Base-by-base conservation (phyloP, 2,113 vertebrate genomes). In the Eptesicus fuscus region DNA sequence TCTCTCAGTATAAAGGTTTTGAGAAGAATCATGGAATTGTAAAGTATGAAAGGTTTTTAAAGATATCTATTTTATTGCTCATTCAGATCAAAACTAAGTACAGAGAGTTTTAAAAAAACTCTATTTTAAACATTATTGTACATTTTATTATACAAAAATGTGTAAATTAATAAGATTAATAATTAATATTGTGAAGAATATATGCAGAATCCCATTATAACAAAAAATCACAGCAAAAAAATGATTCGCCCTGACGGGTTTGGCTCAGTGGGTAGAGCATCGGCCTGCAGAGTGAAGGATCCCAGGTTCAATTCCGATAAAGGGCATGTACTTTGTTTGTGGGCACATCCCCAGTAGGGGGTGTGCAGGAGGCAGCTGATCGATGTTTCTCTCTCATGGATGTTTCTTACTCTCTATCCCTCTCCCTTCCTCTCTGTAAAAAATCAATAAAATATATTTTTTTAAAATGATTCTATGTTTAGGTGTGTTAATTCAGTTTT, bases 31-130 rank as follows among this genome's bases (percentile, higher is more conserved):
- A 44, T 83, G n/a, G 51, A 78, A 88, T 65, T 94, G 61, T 86
- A 35, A 53, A 70, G 9, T 74, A 25, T 80, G 17, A 73, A 89
- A 82, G 18, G 47, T 87, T 93, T 90, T 80, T 73, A 30, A 84
- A 80, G 59, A 40, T 40, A 51, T 42, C 17, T 61, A 40, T 88
- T 95, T 91, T 77, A 91, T 51, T 13, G 61, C 20, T 30, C 17
- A 30, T 17, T 92, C 30, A 91, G 25, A 56, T 85, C 2, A 93
- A 93, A 95, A 96, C 25, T 93, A 90, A 94, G 22, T 85, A 35
- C 37, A 71, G 18, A 83, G 5, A 87, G 11, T 80, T 88, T 47
- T 91, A 14, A 42, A 85, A 91, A 93, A 59, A 23, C 82, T n/a
- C 47, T 89, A 44, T 83, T 93, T 80, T 83, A 59, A 77, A 70